These are phyloP conservation scores for Siniperca scherzeri DNA, from an alignment of 2,797 vertebrate species.

Conservation along the genomic window DNA sequence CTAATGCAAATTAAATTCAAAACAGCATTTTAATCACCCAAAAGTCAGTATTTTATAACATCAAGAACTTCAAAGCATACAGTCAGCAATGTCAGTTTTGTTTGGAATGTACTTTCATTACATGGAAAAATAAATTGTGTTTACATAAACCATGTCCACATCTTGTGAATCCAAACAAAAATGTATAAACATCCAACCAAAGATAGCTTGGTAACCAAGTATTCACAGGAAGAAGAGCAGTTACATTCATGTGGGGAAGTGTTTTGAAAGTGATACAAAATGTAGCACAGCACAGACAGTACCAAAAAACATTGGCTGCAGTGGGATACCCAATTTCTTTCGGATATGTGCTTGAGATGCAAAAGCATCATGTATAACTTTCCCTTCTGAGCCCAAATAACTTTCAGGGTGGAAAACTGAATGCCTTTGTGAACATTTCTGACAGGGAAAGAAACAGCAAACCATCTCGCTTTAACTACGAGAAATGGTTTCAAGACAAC, in stretches of 20 bases:
- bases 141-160: conserved; percentile 51
- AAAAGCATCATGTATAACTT: conserved; percentile 38
- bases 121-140: conserved; percentile 47
- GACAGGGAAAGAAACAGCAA: conserved; percentile 32
- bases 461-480: conserved; percentile 22
- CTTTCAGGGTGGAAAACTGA: conserved; percentile 41
- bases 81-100: conserved; percentile 23
- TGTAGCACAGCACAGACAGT: conserved; percentile 3
- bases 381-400: conserved; percentile 27
- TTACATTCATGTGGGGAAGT: conserved; percentile 50
- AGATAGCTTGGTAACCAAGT: conserved; percentile 59
- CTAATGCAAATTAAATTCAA: conserved; percentile 34
- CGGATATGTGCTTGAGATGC: conserved; percentile 52
- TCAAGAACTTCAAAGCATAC: conserved; percentile 43
- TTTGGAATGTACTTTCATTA: conserved; percentile 46
- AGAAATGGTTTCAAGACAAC: conserved; percentile 63
- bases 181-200: conserved; percentile 46
- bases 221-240: conserved; percentile 45
- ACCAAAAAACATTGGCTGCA: conserved; percentile 35
- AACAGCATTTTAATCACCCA: conserved; percentile 30
- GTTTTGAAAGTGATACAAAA: conserved; percentile 46
- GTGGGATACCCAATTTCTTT: conserved; percentile 42
- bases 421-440: conserved; percentile 53
- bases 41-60: conserved; percentile 43
- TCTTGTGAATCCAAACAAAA: conserved; percentile 62